These are phyloP conservation scores for Camponotus pennsylvanicus DNA, from an alignment of 1,140 invertebrate genomes.

Conservation along the genomic window DNA sequence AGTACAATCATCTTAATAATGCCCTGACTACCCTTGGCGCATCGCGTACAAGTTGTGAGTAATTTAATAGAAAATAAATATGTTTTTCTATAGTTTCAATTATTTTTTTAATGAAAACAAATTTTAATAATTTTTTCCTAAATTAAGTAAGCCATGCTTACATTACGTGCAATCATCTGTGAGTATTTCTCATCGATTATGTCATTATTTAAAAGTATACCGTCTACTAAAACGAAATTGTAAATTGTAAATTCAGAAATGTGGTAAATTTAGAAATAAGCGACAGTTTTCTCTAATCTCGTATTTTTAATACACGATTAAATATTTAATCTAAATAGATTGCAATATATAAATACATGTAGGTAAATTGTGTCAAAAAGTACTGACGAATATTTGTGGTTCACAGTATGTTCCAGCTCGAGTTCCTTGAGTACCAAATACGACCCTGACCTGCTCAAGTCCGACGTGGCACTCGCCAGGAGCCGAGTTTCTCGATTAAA, in stretches of 20 bases:
- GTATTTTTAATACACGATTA: neutral
- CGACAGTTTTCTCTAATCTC: neutral
- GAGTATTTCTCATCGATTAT: neutral
- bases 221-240: neutral
- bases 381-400: conserved; percentile 66
- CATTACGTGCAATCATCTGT: neutral
- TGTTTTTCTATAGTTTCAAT: neutral
- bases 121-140: neutral
- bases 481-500: conserved; percentile 95
- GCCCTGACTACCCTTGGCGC: conserved; percentile 93
- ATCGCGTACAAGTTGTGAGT: conserved; percentile 94
- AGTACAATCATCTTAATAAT: conserved; percentile 97
- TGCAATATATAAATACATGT: neutral
- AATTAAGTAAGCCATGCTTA: neutral
- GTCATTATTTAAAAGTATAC: neutral
- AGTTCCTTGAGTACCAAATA: conserved; percentile 96
- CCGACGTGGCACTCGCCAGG: conserved; percentile 95
- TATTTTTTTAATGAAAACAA: neutral
- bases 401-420: conserved; percentile 95
- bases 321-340: neutral
- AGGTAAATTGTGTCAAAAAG: neutral
- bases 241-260: neutral
- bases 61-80: conserved; percentile 19
- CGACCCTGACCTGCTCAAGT: conserved; percentile 97
- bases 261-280: neutral